Percentiles rank a stretch among this genome's conserved stretches.
Conservation (phyloP, 2,797 vertebrate species). For the Syngnathus acus region DNA sequence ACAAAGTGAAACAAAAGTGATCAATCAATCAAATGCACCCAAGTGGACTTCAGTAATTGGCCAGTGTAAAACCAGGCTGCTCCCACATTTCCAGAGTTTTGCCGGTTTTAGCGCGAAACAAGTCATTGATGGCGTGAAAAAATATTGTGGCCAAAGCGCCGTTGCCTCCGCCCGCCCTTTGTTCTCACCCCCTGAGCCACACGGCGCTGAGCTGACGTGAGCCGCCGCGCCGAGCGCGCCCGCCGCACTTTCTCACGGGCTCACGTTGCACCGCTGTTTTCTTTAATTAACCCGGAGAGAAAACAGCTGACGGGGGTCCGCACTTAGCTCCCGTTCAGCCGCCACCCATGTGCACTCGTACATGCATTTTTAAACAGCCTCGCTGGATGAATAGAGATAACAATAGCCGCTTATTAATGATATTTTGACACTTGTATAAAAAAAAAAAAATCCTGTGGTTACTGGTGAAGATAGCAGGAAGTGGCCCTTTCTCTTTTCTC, state of each 20-base stretch:
- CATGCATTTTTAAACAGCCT: constrained; percentile 43
- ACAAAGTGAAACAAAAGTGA: not conserved
- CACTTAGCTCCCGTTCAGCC: constrained; percentile 57
- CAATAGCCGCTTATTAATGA: constrained; percentile 42
- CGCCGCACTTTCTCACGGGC: constrained; percentile 69
- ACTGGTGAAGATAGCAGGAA: constrained; percentile 56
- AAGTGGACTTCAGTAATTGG: not conserved
- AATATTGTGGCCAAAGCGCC: constrained; percentile 25
- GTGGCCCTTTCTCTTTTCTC: constrained; percentile 31
- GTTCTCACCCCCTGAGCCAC: constrained; percentile 62
- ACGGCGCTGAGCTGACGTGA: constrained; percentile 64
- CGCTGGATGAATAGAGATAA: constrained; percentile 41
- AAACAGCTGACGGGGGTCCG: constrained; percentile 72
- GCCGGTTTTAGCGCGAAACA: not conserved
- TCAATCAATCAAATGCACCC: not conserved
- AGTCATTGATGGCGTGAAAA: constrained; percentile 40
- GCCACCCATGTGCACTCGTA: constrained; percentile 59
- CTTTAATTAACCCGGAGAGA: constrained; percentile 80
- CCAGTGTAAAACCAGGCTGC: not conserved
- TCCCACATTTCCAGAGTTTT: not conserved
- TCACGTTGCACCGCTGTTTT: constrained; percentile 71
- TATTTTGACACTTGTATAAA: constrained; percentile 21
- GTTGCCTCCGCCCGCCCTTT: constrained; percentile 39
- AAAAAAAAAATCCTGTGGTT: constrained; percentile 42
- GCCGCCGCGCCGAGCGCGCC: constrained; percentile 52